Percentiles rank a stretch among this genome's conserved stretches.
phyloP scores from a whole-genome alignment of 2,113 vertebrate species.

The Theristicus caerulescens region DNA sequence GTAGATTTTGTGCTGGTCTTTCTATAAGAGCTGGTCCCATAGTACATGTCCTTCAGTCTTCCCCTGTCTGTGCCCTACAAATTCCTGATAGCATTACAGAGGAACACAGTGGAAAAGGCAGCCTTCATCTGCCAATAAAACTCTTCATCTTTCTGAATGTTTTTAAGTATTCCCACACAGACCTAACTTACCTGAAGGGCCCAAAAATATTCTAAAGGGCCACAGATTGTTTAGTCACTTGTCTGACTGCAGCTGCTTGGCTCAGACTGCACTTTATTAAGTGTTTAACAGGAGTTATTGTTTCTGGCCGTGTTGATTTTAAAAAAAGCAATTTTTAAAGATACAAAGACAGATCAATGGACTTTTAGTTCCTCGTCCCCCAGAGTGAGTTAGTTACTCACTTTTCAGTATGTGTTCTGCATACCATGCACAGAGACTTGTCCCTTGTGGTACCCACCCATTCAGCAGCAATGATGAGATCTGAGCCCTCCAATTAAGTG shows the following conservation, averaged over 20 bases:
- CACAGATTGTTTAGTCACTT: not conserved
- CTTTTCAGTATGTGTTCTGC: not conserved
- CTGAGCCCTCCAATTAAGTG: not conserved
- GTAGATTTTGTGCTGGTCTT: not conserved
- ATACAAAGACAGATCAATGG: not conserved
- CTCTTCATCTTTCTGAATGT: not conserved
- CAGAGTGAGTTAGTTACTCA: not conserved
- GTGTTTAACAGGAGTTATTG: not conserved
- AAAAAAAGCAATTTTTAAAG: not conserved
- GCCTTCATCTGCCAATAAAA: not conserved
- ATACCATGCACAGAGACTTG: not conserved
- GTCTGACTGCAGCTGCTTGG: not conserved
- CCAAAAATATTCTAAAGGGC: not conserved
- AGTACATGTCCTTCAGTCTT: not conserved
- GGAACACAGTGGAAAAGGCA: not conserved
- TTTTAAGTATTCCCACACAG: not conserved
- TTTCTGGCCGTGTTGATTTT: not conserved
- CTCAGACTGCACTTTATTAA: not conserved
- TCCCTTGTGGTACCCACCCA: not conserved
- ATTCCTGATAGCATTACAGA: not conserved
- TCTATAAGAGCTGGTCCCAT: not conserved
- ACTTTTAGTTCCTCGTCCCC: not conserved
- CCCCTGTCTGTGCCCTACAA: not conserved
- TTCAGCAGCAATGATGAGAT: not conserved
- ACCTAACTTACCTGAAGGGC: not conserved